Percentiles rank a stretch among this genome's conserved stretches.
Conservation (phyloP, 2,888 invertebrate species). For the Agrotis ipsilon region DNA sequence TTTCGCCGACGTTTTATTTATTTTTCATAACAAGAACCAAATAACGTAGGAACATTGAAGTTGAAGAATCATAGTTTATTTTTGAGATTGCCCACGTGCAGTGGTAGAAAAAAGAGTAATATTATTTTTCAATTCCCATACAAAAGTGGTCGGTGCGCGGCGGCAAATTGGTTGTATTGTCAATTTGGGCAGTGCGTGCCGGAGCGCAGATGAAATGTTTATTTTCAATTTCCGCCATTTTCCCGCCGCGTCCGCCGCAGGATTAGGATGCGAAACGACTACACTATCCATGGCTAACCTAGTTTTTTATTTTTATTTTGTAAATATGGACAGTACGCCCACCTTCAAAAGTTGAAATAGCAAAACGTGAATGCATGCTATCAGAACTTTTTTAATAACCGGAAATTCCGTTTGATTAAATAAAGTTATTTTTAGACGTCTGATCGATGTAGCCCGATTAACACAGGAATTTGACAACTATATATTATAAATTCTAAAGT, state of each 20-base stretch:
- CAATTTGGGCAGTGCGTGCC: conserved; percentile 91
- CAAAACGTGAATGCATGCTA: conserved; percentile 21
- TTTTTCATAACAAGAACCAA: conserved; percentile 53
- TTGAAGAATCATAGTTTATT: conserved; percentile 85
- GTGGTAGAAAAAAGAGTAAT: conserved; percentile 88
- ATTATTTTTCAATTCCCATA: conserved; percentile 91
- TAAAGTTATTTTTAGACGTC: background rate
- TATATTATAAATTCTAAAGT: too few relatives aligned
- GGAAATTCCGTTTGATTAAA: conserved; percentile 8
- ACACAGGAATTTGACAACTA: too few relatives aligned
- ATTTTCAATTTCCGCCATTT: conserved; percentile 91
- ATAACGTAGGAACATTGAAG: conserved; percentile 61
- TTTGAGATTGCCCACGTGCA: conserved; percentile 86
- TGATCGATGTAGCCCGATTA: too few relatives aligned
- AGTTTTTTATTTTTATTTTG: conserved; percentile 66
- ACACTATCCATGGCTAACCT: conserved; percentile 72
- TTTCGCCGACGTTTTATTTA: conserved; percentile 33
- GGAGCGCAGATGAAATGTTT: conserved; percentile 90
- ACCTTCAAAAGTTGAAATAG: conserved; percentile 32
- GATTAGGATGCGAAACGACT: conserved; percentile 85
- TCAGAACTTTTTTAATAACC: conserved; percentile 5
- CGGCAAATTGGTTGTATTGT: conserved; percentile 91
- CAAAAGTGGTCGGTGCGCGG: conserved; percentile 90
- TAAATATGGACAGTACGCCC: conserved; percentile 40
- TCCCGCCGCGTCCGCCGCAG: conserved; percentile 85